phyloP scores from a whole-genome alignment of 2,113 vertebrate genomes.

The Ailuropoda melanoleuca region DNA sequence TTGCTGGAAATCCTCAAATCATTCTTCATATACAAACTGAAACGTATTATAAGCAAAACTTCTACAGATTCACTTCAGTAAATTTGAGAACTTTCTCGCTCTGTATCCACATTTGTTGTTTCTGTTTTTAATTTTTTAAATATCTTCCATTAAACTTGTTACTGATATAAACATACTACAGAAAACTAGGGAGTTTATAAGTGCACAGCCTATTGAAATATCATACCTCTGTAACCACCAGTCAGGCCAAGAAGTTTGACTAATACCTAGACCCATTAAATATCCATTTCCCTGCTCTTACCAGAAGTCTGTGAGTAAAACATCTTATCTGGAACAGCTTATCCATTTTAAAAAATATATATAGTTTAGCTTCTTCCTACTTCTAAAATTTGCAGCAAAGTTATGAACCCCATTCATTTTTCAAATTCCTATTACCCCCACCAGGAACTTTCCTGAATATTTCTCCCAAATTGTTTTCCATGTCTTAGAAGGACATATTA shows the following conservation, averaged over 20 bases:
- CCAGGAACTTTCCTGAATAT: background rate
- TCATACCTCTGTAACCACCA: background rate
- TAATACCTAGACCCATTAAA: background rate
- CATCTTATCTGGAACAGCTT: background rate
- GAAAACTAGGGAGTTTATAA: background rate
- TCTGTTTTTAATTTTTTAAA: background rate
- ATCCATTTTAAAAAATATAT: background rate
- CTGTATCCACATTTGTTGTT: background rate
- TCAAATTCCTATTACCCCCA: background rate
- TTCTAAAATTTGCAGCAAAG: background rate
- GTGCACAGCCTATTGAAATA: background rate
- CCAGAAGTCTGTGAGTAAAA: background rate
- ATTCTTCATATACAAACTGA: background rate
- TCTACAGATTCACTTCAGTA: background rate
- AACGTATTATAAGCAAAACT: background rate
- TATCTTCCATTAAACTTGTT: background rate
- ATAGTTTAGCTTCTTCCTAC: background rate
- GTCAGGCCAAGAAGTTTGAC: background rate
- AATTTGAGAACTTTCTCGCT: background rate
- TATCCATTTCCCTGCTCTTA: background rate
- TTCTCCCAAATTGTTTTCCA: background rate
- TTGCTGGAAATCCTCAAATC: background rate
- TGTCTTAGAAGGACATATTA: background rate
- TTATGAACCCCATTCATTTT: background rate
- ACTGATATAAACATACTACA: background rate